Evolutionary conservation across 2,113 vertebrate genomes (phyloP).

Genomic region (Panurus biarmicus): DNA sequence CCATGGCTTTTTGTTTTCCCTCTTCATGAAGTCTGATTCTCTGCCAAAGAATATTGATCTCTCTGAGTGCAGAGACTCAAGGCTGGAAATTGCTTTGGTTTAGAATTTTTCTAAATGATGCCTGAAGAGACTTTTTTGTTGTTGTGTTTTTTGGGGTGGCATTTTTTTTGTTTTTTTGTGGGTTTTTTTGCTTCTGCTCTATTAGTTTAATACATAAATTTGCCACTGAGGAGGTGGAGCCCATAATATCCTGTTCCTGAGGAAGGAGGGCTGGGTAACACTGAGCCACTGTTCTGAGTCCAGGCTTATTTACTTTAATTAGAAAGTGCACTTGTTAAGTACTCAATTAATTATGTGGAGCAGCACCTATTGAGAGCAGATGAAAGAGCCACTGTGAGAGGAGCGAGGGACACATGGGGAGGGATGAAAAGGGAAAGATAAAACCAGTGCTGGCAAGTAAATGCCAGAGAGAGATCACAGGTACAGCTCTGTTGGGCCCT

Average conservation of each 20-base stretch:
- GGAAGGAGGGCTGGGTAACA: slow-evolving; percentile 28
- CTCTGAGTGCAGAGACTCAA: background rate
- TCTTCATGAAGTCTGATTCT: background rate
- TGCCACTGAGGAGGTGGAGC: slow-evolving; percentile 22
- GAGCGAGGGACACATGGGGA: background rate
- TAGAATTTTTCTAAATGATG: background rate
- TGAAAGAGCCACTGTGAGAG: slow-evolving; percentile 45
- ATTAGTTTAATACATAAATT: slow-evolving; percentile 36
- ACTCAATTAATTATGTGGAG: slow-evolving; percentile 52
- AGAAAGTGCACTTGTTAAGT: slow-evolving; percentile 47
- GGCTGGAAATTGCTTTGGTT: background rate
- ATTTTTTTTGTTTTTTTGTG: background rate
- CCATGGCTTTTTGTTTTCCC: fast-evolving
- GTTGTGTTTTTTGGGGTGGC: background rate
- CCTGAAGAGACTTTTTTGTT: background rate
- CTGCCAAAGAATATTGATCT: background rate
- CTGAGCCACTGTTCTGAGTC: slow-evolving; percentile 37
- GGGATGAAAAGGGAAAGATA: slow-evolving; percentile 16
- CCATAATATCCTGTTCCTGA: slow-evolving; percentile 37
- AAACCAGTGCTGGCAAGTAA: background rate
- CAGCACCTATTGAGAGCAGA: slow-evolving; percentile 30
- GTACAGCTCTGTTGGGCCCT: background rate
- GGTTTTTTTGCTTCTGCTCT: background rate
- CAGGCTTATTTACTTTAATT: slow-evolving; percentile 61
- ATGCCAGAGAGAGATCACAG: background rate